Evolutionary conservation across 2,113 vertebrate species (phyloP), one percentile per base, ranked within the genome.

Genomic region (Coptodon rendalli): DNA sequence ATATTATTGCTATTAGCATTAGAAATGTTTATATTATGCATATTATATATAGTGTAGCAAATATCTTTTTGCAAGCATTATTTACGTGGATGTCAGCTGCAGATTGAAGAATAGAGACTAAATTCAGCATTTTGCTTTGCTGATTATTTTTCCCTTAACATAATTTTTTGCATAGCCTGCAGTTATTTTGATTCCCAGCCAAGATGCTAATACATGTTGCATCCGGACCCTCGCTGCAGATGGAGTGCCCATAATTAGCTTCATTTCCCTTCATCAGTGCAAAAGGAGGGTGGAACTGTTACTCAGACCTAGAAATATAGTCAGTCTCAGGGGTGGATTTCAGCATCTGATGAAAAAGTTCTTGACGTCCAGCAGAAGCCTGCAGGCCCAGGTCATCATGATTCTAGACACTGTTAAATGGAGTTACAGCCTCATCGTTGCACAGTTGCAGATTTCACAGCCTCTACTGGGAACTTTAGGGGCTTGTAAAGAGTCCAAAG

Each of bases 221-320:
- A 89, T 71, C 79, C 52, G 45, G 83, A 86, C 86, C 63, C 85
- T 71, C 45, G 1, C 34, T 92, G 90, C 87, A 94, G 92, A 93
- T 88, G 83, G 87, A 91, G 85, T 56, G 38, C 9, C 50, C 10
- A 79, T 94, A 88, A 95, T 95, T 91, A 90, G 48, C 85, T 85
- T 85, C 10, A 91, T 87, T 92, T 91, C 76, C 81, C 80, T 85
- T 89, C 56, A 76, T 90, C 86, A 82, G 81, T 89, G 63, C 22
- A 80, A 89, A 85, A 82, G 45, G 82, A 86, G 82, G 79, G 54
- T 89, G 76, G 83, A 85, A 45, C 53, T 85, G 54, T 63, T 83
- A 86, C 66, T 56, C 31, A 71, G 61, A 91, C 63, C 56, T 27
- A 92, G 24, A 86, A 82, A 83, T 43, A 45, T 22, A 43, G 80